Base-by-base conservation (phyloP, 2,797 vertebrate genomes). In the Enteromius viviparus region DNA sequence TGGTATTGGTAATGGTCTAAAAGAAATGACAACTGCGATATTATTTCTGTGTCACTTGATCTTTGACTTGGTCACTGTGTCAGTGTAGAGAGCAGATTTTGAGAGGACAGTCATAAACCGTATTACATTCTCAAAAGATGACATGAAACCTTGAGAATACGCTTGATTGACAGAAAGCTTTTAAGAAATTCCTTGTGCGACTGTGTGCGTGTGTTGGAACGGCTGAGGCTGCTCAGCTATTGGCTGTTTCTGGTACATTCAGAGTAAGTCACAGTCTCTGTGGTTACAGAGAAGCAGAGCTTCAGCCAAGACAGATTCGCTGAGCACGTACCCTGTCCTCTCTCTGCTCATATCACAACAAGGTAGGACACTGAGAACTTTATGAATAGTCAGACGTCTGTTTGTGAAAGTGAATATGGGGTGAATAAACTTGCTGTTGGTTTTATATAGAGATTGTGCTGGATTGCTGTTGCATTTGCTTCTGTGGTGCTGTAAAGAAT, bases 161-260 rank as follows among this genome's bases (percentile, higher is more conserved):
- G 45, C 32, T 14, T 53, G 72, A 82, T 15, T 82, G 60, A 76
- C 47, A 58, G 62, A 29, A 32, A n/a, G 60, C 42, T 81, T 82
- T 85, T 42, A 72, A 78, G 64, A 78, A 78, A 87, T 49, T 76
- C 81, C 53, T 78, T 85, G 82, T 66, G 80, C 74, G 51, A 81
- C 72, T n/a, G 69, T 76, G 78, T 80, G 87, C 14, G 72, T 65
- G 74, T 84, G 76, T 69, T 6, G 47, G 83, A 84, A 75, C 85
- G 72, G 71, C 53, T 49, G 65, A 84, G 80, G 78, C 85, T 87
- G 90, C 90, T 85, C 87, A 47, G 87, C 85, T 80, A 95, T 95
- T 95, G 94, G 95, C 87, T 92, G 90, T 58, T 86, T 87, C 87
- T 58, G 69, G 78, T 83, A 90, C 87, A 87, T 88, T 89, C 83